Conservation (phyloP, 2,888 invertebrate species). For the Cataglyphis rosenhaueri region DNA sequence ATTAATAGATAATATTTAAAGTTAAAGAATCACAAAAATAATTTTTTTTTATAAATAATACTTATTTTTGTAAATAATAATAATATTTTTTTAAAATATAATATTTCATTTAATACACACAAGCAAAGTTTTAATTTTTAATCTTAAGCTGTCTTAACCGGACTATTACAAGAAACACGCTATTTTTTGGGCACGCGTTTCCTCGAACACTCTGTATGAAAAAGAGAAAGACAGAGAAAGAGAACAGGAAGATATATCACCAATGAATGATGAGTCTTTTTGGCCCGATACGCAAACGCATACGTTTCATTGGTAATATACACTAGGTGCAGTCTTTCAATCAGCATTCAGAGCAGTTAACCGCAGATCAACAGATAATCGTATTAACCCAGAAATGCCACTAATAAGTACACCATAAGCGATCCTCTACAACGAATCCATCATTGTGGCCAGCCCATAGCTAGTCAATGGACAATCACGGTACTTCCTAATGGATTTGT, state of each 20-base stretch:
- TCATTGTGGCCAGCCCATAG: slow-evolving; percentile 33
- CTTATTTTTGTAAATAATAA: too few species aligned
- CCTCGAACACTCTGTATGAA: too few species aligned
- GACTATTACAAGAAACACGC: neutral
- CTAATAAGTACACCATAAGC: slow-evolving; percentile 45
- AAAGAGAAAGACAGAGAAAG: neutral
- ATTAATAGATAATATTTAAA: neutral
- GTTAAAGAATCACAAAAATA: neutral
- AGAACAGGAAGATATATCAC: neutral
- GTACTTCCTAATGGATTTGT: slow-evolving; percentile 53
- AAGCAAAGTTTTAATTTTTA: neutral
- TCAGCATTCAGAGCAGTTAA: slow-evolving; percentile 15
- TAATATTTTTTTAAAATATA: neutral
- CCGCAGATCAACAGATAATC: slow-evolving; percentile 35
- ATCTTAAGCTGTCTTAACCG: neutral
- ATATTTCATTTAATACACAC: neutral
- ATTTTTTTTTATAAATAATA: too few species aligned
- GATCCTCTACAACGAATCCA: slow-evolving; percentile 48
- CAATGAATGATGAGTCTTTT: neutral
- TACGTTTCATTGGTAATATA: neutral
- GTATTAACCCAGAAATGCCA: slow-evolving; percentile 14
- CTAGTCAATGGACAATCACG: slow-evolving; percentile 55
- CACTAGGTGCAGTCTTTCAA: slow-evolving; percentile 30
- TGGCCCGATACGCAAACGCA: slow-evolving; percentile 22
- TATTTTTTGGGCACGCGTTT: neutral